phyloP scores from a whole-genome alignment of 2,888 invertebrate species.

The Pandemis cinnamomeana region DNA sequence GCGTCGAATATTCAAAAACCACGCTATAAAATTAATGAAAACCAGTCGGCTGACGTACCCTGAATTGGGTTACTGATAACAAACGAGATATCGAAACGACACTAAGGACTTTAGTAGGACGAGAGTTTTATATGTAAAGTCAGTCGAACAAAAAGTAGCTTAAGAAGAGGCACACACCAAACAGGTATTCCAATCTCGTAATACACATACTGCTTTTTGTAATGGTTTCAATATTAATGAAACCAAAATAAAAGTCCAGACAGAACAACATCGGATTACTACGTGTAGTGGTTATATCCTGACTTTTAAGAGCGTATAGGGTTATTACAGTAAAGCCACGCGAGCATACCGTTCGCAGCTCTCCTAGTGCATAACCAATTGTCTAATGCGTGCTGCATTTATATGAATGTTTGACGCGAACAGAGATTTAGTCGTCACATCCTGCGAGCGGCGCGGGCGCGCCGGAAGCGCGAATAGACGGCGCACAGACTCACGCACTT shows the following conservation, averaged over 20 bases:
- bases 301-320: neutral
- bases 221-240: neutral
- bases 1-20: constrained; percentile 28
- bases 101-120: constrained; percentile 35
- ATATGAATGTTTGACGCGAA: constrained; percentile 29
- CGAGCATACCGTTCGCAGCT: constrained; percentile 8
- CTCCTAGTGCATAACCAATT: constrained; percentile 11
- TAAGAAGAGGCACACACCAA: neutral
- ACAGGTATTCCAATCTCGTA: neutral
- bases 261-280: neutral
- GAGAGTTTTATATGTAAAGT: constrained; percentile 7
- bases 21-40: constrained; percentile 28
- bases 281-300: neutral
- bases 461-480: constrained; percentile 82
- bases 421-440: constrained; percentile 46
- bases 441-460: constrained; percentile 59
- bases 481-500: constrained; percentile 81
- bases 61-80: constrained; percentile 38
- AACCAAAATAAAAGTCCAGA: neutral
- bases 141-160: neutral
- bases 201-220: neutral
- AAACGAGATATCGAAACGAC: constrained; percentile 33
- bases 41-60: constrained; percentile 35
- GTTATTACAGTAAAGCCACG: neutral
- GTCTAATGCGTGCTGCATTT: constrained; percentile 15